Evolutionary conservation across 2,797 vertebrate species (phyloP).

Genomic region (Tiaroga cobitis): DNA sequence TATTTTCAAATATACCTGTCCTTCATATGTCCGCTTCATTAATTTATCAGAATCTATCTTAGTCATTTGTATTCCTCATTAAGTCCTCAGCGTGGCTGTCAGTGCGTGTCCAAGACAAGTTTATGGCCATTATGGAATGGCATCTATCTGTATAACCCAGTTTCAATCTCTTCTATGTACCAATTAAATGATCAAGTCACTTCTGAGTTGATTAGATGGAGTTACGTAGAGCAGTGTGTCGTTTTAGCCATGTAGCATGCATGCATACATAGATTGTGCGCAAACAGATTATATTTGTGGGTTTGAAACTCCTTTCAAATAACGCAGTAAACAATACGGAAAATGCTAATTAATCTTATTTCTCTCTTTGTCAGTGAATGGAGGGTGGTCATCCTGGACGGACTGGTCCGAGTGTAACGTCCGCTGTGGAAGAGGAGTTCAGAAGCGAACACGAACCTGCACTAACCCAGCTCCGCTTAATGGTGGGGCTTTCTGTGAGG

Average conservation of each 20-base stretch:
- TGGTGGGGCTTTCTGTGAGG: conserved; percentile 94
- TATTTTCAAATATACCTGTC: neutral
- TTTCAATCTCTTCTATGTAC: conserved; percentile 18
- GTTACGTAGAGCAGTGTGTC: neutral
- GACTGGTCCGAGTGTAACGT: conserved; percentile 95
- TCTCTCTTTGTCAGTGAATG: conserved; percentile 83
- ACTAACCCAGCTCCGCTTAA: conserved; percentile 97
- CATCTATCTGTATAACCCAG: conserved; percentile 25
- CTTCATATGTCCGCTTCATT: neutral
- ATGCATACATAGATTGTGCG: neutral
- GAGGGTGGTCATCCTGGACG: conserved; percentile 96
- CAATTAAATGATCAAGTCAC: conserved; percentile 40
- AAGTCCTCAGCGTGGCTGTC: neutral
- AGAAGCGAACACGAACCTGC: conserved; percentile 94
- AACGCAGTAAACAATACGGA: neutral
- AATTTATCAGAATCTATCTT: neutral
- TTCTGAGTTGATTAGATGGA: conserved; percentile 15
- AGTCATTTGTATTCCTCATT: neutral
- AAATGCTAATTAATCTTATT: conserved; percentile 8
- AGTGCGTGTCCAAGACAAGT: neutral
- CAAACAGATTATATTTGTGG: neutral
- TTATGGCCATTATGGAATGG: conserved; percentile 1
- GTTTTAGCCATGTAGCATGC: neutral
- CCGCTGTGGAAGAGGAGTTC: conserved; percentile 91
- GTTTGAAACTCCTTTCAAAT: neutral